These are phyloP conservation scores for Harpalus rubripes DNA, from an alignment of 2,888 invertebrate species.

Conservation along the genomic window DNA sequence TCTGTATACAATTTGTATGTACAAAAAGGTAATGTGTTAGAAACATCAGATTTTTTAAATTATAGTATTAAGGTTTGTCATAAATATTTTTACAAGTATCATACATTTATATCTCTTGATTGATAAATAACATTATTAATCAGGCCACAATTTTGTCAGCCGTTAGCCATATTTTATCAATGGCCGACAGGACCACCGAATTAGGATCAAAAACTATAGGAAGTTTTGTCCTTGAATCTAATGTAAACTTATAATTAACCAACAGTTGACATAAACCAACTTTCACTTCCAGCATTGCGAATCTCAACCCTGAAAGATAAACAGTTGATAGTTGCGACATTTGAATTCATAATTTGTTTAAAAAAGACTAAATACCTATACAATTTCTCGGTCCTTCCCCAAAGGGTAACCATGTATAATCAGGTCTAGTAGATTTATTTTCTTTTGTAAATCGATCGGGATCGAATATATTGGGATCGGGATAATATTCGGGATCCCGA, in stretches of 20 bases:
- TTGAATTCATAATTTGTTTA: no score
- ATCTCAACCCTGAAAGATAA: constrained; percentile 55
- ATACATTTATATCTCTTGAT: no score
- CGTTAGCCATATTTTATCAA: constrained; percentile 51
- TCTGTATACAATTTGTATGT: no score
- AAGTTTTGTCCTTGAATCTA: constrained; percentile 41
- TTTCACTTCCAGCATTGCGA: constrained; percentile 58
- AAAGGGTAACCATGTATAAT: constrained; percentile 73
- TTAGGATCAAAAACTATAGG: constrained; percentile 46
- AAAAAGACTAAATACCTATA: constrained; percentile 72
- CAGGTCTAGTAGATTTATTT: neutral
- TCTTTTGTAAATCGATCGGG: constrained; percentile 25
- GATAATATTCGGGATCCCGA: constrained; percentile 34
- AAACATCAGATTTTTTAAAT: no score
- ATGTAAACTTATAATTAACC: constrained; percentile 53
- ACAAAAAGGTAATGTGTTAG: no score
- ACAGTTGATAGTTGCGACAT: neutral
- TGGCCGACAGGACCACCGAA: constrained; percentile 9
- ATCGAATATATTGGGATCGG: constrained; percentile 18
- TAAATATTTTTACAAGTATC: no score
- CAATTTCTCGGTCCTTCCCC: constrained; percentile 77
- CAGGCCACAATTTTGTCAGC: constrained; percentile 31
- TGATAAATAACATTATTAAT: neutral
- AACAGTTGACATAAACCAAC: constrained; percentile 55
- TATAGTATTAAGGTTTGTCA: no score